These are phyloP conservation scores for Pseudorhombus dupliciocellatus DNA, from an alignment of 2,113 vertebrate species.

Conservation along the genomic window DNA sequence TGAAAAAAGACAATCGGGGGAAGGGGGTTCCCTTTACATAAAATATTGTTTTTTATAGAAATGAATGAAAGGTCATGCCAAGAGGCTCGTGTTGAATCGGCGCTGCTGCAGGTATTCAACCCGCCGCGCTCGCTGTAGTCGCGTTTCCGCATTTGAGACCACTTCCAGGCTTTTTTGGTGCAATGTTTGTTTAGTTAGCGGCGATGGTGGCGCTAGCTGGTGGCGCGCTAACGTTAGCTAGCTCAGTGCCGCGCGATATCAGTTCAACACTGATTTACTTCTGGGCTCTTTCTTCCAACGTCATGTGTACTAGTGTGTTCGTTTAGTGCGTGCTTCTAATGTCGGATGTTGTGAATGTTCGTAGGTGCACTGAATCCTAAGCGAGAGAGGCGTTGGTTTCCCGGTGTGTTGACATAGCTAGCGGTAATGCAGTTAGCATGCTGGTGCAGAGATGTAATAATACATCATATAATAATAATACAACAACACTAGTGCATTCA, in stretches of 20 bases:
- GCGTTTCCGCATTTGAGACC: conserved; percentile 12
- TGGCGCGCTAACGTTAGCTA: conserved; percentile 28
- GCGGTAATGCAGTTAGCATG: conserved; percentile 30
- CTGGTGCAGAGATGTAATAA: conserved; percentile 15
- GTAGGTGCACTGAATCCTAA: not conserved
- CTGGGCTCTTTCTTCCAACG: not conserved
- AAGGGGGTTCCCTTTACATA: conserved; percentile 54
- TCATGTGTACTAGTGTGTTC: fast-evolving
- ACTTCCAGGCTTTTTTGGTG: conserved; percentile 64
- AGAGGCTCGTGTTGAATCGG: not conserved
- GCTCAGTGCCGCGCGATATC: not conserved
- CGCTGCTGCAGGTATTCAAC: conserved; percentile 49
- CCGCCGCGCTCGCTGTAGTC: not conserved
- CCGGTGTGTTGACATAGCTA: conserved; percentile 65
- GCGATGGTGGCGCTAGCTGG: conserved; percentile 44
- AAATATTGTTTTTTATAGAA: conserved; percentile 1
- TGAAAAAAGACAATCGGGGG: conserved; percentile 74
- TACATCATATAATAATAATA: too few species aligned
- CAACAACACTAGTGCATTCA: too few species aligned
- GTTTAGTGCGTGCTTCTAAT: not conserved
- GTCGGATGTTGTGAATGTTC: not conserved
- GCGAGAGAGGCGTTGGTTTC: conserved; percentile 39
- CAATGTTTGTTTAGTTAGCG: conserved; percentile 80
- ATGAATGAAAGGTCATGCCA: conserved; percentile 1
- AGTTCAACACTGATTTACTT: not conserved